phyloP scores from a whole-genome alignment of 2,888 invertebrate genomes.

The Galeruca laticollis region DNA sequence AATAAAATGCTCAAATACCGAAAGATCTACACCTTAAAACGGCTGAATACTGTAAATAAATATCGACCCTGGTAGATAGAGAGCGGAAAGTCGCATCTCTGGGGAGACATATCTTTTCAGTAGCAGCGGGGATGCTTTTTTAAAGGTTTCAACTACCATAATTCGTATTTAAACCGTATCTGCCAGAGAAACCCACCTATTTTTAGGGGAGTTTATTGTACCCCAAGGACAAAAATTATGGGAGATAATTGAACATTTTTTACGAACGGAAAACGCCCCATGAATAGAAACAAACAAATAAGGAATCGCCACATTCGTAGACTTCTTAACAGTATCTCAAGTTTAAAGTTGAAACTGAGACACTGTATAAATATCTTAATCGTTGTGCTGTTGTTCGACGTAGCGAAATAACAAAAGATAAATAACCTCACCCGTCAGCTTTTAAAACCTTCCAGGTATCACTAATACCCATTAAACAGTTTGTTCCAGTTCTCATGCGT shows the following conservation, averaged over 20 bases:
- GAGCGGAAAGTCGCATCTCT: slow-evolving; percentile 46
- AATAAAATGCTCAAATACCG: no score
- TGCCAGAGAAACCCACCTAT: slow-evolving; percentile 58
- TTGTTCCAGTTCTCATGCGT: slow-evolving; percentile 31
- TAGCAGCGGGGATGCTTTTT: slow-evolving; percentile 55
- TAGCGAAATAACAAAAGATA: no score
- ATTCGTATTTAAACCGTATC: slow-evolving; percentile 61
- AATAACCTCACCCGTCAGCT: slow-evolving; percentile 16
- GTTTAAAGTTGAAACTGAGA: no score
- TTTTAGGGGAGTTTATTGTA: slow-evolving; percentile 58
- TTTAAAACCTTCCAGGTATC: slow-evolving; percentile 27
- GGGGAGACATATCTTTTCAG: slow-evolving; percentile 30
- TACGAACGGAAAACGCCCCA: slow-evolving; percentile 60
- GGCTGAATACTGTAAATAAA: no score
- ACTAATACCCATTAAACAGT: slow-evolving; percentile 33
- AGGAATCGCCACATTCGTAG: no score
- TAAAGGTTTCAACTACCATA: slow-evolving; percentile 59
- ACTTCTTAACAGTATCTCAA: no score
- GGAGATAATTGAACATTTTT: slow-evolving; percentile 60
- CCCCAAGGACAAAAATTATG: slow-evolving; percentile 56
- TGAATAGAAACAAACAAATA: no score
- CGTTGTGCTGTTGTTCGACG: no score
- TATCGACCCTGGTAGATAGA: slow-evolving; percentile 49
- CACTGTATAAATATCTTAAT: no score
- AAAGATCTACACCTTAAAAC: no score